Percentiles rank a stretch among this genome's conserved stretches.
phyloP scores from a whole-genome alignment of 1,140 invertebrate species.

The Plutomurus gul region DNA sequence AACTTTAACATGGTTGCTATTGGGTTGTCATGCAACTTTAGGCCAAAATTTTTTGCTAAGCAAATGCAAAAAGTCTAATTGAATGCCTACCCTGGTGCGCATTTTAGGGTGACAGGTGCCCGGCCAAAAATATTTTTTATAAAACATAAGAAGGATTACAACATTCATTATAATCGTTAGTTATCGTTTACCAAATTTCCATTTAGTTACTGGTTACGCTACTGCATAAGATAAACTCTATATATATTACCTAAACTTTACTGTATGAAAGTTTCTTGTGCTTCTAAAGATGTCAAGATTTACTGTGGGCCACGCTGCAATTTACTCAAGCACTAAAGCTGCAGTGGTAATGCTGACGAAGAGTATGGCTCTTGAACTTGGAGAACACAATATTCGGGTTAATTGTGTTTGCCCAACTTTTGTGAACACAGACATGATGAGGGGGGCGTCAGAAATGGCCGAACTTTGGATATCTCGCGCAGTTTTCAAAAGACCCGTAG shows the following conservation, averaged over 20 bases:
- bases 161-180: too few species aligned
- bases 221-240: too few species aligned
- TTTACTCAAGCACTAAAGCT: conserved; percentile 38
- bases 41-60: too few species aligned
- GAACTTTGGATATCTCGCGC: background rate
- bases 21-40: too few species aligned
- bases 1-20: too few species aligned
- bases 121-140: too few species aligned
- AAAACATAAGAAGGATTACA: too few species aligned
- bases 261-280: background rate
- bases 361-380: conserved; percentile 40
- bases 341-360: conserved; percentile 40
- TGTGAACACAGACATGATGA: background rate
- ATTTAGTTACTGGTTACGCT: too few species aligned
- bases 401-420: background rate
- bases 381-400: conserved; percentile 56
- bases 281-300: background rate
- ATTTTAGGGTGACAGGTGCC: too few species aligned
- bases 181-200: too few species aligned
- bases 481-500: background rate
- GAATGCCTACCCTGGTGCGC: too few species aligned
- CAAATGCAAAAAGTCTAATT: too few species aligned
- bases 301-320: background rate
- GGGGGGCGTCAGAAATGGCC: background rate
- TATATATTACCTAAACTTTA: background rate